Conservation (phyloP, 2,113 vertebrate genomes). For the Lophochroa leadbeateri region DNA sequence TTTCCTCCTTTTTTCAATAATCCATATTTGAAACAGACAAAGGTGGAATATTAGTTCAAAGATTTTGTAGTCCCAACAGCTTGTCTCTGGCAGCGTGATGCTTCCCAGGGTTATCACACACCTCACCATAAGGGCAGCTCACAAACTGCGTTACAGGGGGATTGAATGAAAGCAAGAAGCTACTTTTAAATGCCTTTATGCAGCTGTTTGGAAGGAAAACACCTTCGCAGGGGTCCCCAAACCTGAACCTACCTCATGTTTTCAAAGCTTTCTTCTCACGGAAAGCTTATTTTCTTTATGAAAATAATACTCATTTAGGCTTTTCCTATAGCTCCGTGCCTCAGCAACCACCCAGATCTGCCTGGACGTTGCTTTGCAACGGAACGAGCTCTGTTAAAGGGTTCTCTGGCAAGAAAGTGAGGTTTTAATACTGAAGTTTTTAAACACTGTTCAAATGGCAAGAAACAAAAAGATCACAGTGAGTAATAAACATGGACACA, state of each 20-base stretch:
- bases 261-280: neutral
- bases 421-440: neutral
- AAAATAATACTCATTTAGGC: neutral
- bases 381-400: neutral
- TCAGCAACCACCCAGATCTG: neutral
- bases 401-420: neutral
- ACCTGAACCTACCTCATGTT: neutral
- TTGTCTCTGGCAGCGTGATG: fast-evolving
- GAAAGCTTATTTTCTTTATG: neutral
- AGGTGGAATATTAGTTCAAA: neutral
- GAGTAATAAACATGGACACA: constrained; percentile 38
- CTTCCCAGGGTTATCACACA: neutral
- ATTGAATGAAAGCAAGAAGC: neutral
- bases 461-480: constrained; percentile 42
- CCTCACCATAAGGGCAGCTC: neutral
- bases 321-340: neutral
- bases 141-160: fast-evolving
- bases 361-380: neutral
- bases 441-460: neutral
- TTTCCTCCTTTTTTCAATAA: neutral
- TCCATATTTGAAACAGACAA: neutral
- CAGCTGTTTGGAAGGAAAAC: neutral
- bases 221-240: neutral
- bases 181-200: neutral
- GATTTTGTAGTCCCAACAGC: neutral